Evolutionary conservation across 1,140 invertebrate genomes (phyloP), one percentile per base, ranked within the genome.

Genomic region (Odontomachus brunneus): DNA sequence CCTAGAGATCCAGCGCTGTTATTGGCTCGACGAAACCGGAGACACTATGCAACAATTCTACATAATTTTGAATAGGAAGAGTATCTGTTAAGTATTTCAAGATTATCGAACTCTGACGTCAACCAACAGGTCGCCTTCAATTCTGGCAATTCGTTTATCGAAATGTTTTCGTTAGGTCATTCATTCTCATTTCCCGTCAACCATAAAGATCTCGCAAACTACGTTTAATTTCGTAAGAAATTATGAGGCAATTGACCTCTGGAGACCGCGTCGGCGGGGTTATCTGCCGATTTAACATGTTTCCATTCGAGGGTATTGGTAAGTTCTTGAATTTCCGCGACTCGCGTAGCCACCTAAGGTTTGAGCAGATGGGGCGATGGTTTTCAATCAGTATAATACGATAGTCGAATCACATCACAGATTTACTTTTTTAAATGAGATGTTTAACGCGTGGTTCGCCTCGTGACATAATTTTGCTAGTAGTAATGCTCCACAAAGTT

Each of bases 391-490:
- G 3, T 88, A 87, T 5, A 93, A 76, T 0, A 87, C 85, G 0
- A 91, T 87, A 44, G 89, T 85, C 1, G 91, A 92, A 80, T 93
- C 91, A 1, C 86, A 82, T 89, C 89, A 91, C 0, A 81, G 57
- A 2, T n/a, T 19, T 2, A 3, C 3, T 29, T 51, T 24, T 14
- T 3, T 26, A 49, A 38, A 1, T 17, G 1, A 0, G 3, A 55
- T 15, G 0, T 1, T 3, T 33, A 19, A 55, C 0, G 15, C 19
- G 1, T 60, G 1, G 12, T 3, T 2, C 5, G 2, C n/a, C 22
- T 62, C 51, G 2, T 19, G 38, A 26, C n/a, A 73, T 12, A 76
- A 33, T 48, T 12, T 2, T 0, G 44, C 15, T 7, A 76, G 24
- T 2, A 69, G n/a, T 17, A 69, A 19, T 7, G 44, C 48, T 3